These are phyloP conservation scores for Gallinago paraguaiae DNA, from an alignment of 2,113 vertebrate species.

Conservation along the genomic window DNA sequence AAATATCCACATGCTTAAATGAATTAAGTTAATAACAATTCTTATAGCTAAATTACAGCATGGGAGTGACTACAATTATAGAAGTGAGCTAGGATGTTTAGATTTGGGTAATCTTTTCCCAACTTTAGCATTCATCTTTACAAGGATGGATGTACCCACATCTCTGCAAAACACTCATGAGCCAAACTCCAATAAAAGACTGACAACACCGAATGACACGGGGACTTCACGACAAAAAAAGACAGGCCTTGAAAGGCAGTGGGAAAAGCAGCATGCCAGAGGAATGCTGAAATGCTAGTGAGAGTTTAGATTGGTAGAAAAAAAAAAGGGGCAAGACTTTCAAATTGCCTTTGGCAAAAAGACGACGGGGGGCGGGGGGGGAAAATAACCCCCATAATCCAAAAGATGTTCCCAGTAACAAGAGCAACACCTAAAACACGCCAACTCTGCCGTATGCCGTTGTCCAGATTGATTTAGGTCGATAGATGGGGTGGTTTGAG, in stretches of 20 bases:
- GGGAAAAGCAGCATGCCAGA: slow-evolving; percentile 75
- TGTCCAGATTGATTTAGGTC: background rate
- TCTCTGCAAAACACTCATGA: background rate
- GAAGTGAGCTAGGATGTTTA: background rate
- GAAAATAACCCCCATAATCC: background rate
- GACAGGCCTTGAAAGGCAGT: slow-evolving; percentile 40
- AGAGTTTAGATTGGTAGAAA: slow-evolving; percentile 29
- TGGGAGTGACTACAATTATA: background rate
- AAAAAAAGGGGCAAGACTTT: background rate
- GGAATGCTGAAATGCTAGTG: slow-evolving; percentile 77
- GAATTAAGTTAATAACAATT: background rate
- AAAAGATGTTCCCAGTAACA: background rate
- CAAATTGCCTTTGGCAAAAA: slow-evolving; percentile 1
- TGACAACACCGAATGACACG: slow-evolving; percentile 48
- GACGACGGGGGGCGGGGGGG: accelerated
- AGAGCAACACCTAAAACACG: background rate
- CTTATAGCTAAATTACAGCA: background rate
- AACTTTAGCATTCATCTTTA: background rate
- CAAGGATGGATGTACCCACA: background rate
- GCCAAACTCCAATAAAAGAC: slow-evolving; percentile 31
- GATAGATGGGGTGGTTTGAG: background rate
- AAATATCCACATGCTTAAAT: slow-evolving; percentile 24
- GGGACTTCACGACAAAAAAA: slow-evolving; percentile 40
- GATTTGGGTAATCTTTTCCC: background rate
- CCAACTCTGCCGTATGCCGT: background rate